Conservation (phyloP, 2,797 vertebrate species). For the Notamacropus eugenii region DNA sequence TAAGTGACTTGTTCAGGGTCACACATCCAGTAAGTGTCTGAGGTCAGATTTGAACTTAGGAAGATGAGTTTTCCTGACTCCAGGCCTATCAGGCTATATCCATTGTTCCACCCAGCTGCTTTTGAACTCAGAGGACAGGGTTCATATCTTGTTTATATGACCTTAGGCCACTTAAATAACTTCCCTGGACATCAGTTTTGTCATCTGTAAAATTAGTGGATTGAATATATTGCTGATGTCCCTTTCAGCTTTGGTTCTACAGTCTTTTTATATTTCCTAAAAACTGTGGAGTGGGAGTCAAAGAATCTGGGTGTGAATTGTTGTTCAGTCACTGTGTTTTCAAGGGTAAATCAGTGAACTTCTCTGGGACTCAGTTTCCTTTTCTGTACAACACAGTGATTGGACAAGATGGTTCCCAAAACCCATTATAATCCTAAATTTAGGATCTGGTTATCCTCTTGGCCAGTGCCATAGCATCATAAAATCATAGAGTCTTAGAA, state of each 20-base stretch:
- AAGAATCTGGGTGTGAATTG: background rate
- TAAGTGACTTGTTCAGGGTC: background rate
- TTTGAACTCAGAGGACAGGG: background rate
- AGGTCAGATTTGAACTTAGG: background rate
- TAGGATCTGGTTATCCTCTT: background rate
- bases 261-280: background rate
- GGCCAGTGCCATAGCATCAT: background rate
- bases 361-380: background rate
- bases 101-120: background rate
- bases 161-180: background rate
- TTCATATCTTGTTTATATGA: background rate
- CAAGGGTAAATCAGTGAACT: background rate
- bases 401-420: background rate
- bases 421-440: background rate
- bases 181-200: background rate
- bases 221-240: background rate
- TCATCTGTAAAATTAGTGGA: background rate
- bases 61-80: background rate
- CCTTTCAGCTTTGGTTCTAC: background rate
- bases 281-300: background rate
- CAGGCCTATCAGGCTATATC: background rate
- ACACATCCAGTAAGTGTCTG: background rate
- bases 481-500: background rate
- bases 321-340: background rate
- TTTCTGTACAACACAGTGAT: background rate